Conservation (phyloP, 2,797 vertebrate species). For the Setipinna tenuifilis region DNA sequence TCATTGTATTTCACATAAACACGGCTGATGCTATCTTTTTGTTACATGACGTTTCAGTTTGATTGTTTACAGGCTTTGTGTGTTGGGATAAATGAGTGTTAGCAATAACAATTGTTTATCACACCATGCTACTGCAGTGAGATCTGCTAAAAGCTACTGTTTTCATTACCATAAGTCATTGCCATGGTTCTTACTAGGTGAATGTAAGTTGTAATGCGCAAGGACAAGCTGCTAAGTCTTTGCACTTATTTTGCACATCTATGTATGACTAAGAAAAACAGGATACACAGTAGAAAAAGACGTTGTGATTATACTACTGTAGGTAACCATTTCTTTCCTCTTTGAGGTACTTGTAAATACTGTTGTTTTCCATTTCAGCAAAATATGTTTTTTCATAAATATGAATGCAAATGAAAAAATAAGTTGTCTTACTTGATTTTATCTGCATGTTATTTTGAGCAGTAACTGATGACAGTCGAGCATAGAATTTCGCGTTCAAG, state of each 20-base stretch:
- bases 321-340: background rate
- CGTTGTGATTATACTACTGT: background rate
- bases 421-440: background rate
- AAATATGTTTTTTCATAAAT: background rate
- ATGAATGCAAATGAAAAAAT: background rate
- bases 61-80: background rate
- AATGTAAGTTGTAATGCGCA: constrained; percentile 64
- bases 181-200: constrained; percentile 35
- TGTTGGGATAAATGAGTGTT: background rate
- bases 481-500: no score
- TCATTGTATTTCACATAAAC: background rate
- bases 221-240: constrained; percentile 67
- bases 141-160: background rate
- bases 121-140: background rate
- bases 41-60: no score
- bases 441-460: background rate
- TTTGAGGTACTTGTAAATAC: background rate
- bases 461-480: background rate
- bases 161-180: background rate
- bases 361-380: background rate
- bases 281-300: background rate
- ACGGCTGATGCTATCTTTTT: background rate
- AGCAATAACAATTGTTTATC: background rate
- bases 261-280: constrained; percentile 49
- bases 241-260: constrained; percentile 68